Evolutionary conservation across 1,140 invertebrate genomes (phyloP).

Genomic region (Melanaphis sacchari): DNA sequence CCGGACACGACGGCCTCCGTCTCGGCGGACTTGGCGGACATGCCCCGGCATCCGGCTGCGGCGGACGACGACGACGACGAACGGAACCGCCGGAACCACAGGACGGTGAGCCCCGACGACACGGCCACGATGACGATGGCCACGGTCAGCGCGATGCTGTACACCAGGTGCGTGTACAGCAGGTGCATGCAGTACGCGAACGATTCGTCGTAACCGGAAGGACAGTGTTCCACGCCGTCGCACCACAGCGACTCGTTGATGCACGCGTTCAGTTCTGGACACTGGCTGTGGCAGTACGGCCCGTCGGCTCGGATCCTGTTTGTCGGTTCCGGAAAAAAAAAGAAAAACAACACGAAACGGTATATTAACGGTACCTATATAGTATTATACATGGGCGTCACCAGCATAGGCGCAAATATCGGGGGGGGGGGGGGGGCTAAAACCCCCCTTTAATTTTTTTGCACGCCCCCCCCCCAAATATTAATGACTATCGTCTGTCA

Average conservation of each 20-base stretch:
- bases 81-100: constrained; percentile 29
- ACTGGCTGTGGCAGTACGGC: constrained; percentile 77
- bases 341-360: background rate
- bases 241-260: constrained; percentile 89
- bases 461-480: no score
- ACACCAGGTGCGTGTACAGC: constrained; percentile 75
- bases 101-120: constrained; percentile 46
- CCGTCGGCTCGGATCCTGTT: constrained; percentile 20
- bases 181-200: constrained; percentile 74
- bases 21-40: constrained; percentile 47
- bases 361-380: no score
- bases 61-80: background rate
- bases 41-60: background rate
- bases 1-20: constrained; percentile 61
- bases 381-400: no score
- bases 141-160: constrained; percentile 66
- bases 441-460: no score
- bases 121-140: constrained; percentile 60
- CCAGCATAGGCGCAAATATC: no score
- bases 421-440: no score
- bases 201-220: constrained; percentile 83
- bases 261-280: constrained; percentile 86
- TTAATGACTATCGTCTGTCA: no score
- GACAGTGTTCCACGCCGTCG: constrained; percentile 83
- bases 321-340: background rate